phyloP scores from a whole-genome alignment of 2,888 invertebrate genomes.

The Autographa pulchrina region DNA sequence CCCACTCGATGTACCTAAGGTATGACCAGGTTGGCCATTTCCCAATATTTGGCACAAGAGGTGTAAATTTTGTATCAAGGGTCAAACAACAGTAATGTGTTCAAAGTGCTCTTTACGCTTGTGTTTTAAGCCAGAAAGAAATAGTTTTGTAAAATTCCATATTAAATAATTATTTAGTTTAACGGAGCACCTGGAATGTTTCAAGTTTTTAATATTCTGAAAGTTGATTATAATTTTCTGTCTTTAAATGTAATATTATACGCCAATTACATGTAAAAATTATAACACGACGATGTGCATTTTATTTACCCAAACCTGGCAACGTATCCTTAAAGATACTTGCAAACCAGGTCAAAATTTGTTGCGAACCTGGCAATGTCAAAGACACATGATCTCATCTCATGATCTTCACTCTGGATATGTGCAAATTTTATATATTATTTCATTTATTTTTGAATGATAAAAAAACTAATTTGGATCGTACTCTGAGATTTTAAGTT shows the following conservation, averaged over 20 bases:
- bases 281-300: neutral
- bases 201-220: no score
- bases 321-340: slow-evolving; percentile 3
- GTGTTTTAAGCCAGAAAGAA: slow-evolving; percentile 22
- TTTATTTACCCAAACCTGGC: neutral
- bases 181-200: no score
- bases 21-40: slow-evolving; percentile 15
- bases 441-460: no score
- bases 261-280: neutral
- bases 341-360: slow-evolving; percentile 1
- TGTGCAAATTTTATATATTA: slow-evolving; percentile 1
- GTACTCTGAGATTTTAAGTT: no score
- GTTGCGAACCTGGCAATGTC: neutral
- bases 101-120: slow-evolving; percentile 14
- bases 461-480: no score
- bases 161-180: no score
- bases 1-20: slow-evolving; percentile 15
- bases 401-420: no score
- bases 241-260: neutral
- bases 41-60: slow-evolving; percentile 15
- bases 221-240: slow-evolving; percentile 7
- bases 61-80: slow-evolving; percentile 21
- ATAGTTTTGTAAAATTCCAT: slow-evolving; percentile 20
- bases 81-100: slow-evolving; percentile 16
- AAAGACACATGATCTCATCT: slow-evolving; percentile 3